Evolutionary conservation across 2,888 invertebrate genomes (phyloP).

Genomic region (Ectemnius cavifrons): DNA sequence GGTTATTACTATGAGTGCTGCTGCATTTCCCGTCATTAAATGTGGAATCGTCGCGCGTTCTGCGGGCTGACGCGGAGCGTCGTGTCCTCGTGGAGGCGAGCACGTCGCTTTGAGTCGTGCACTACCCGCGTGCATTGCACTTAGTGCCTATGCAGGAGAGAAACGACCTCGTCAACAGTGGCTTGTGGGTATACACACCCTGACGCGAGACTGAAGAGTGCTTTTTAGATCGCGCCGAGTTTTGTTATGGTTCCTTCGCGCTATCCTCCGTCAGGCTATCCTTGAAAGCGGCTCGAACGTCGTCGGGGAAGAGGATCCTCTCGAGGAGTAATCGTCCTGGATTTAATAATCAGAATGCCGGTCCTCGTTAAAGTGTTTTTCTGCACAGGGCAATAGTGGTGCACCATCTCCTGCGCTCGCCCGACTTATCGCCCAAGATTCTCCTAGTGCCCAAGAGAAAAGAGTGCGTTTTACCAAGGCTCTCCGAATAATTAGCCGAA

Average conservation of each 20-base stretch:
- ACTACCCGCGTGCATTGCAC: conserved; percentile 42
- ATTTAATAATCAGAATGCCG: conserved; percentile 62
- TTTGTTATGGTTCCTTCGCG: conserved; percentile 10
- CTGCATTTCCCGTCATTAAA: conserved; percentile 65
- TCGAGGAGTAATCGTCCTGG: conserved; percentile 24
- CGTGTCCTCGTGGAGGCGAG: conserved; percentile 69
- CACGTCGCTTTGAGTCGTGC: conserved; percentile 56
- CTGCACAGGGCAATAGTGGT: conserved; percentile 58
- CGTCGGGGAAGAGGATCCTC: conserved; percentile 23
- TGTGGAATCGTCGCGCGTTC: conserved; percentile 66
- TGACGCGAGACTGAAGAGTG: conserved; percentile 62
- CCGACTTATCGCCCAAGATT: conserved; percentile 41
- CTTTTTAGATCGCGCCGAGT: conserved; percentile 39
- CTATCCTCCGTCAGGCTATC: not conserved
- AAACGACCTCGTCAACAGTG: conserved; percentile 71
- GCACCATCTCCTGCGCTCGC: conserved; percentile 43
- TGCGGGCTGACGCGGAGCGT: conserved; percentile 69
- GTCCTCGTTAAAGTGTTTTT: conserved; percentile 63
- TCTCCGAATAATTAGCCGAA: conserved; percentile 20
- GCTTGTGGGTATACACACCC: conserved; percentile 74
- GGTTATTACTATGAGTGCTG: conserved; percentile 74
- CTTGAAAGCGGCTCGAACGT: not conserved
- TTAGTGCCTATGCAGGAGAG: conserved; percentile 47
- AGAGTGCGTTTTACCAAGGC: not conserved
- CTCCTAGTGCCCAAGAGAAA: conserved; percentile 10